These are phyloP conservation scores for Chiridota heheva DNA, from an alignment of 35 echinoderm and acorn worm species.

Conservation along the genomic window DNA sequence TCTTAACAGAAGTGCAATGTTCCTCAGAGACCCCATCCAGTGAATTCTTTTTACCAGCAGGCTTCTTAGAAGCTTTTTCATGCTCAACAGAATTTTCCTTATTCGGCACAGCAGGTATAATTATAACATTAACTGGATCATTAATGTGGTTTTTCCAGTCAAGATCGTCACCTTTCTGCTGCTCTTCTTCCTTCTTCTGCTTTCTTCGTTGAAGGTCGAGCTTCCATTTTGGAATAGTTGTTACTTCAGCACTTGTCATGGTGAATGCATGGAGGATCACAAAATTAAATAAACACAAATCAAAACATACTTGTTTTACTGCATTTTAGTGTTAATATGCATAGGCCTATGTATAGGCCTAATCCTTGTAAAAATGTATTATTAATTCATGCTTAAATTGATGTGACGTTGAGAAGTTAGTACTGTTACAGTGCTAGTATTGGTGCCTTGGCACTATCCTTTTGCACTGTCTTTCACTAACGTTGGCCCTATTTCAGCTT, in stretches of 20 bases:
- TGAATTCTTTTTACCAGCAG: background rate
- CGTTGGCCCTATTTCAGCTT: too few relatives aligned
- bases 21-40: conserved; percentile 79
- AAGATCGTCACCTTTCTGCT: conserved; percentile 51
- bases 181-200: conserved; percentile 58
- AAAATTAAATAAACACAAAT: background rate
- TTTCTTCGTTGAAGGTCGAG: conserved; percentile 68
- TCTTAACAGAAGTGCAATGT: conserved; percentile 65
- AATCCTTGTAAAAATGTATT: background rate
- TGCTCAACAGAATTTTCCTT: background rate
- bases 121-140: conserved; percentile 88
- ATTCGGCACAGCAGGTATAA: conserved; percentile 35
- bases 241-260: conserved; percentile 24
- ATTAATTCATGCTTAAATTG: background rate
- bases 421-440: too few relatives aligned
- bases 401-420: conserved; percentile 26
- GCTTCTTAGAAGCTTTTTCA: conserved; percentile 13
- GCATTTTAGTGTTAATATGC: background rate
- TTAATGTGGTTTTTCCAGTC: conserved; percentile 78
- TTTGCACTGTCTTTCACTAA: too few relatives aligned
- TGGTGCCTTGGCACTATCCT: too few relatives aligned
- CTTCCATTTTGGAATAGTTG: conserved; percentile 78
- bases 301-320: background rate
- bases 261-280: background rate
- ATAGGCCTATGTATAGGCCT: background rate